These are phyloP conservation scores for Philotrypesis tridentata DNA, from an alignment of 1,140 invertebrate genomes.

Conservation along the genomic window DNA sequence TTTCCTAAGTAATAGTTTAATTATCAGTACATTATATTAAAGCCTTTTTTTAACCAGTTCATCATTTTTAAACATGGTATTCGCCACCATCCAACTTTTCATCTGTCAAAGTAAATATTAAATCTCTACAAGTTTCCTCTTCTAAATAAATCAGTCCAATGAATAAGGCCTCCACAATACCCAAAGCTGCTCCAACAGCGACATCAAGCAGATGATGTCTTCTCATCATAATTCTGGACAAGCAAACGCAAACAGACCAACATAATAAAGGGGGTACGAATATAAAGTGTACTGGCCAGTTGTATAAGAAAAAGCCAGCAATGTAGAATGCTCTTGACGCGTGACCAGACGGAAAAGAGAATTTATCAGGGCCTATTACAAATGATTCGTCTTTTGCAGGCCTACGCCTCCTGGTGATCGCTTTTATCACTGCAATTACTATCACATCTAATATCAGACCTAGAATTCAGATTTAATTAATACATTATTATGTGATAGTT, in stretches of 20 bases:
- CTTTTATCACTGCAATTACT: conserved; percentile 88
- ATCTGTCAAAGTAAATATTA: conserved; percentile 75
- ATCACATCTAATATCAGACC: conserved; percentile 91
- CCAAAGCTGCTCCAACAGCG: conserved; percentile 82
- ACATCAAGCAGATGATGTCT: conserved; percentile 94
- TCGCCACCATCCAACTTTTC: conserved; percentile 76
- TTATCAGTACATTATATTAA: background rate
- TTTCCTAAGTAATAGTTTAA: background rate
- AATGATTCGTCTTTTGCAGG: conserved; percentile 82
- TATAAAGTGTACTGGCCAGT: conserved; percentile 78
- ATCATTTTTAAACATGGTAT: conserved; percentile 71
- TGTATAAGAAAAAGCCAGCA: conserved; percentile 79
- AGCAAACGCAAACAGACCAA: conserved; percentile 84
- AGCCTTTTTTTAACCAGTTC: background rate
- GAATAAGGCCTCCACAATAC: conserved; percentile 82
- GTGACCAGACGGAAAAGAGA: conserved; percentile 97
- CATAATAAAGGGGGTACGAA: conserved; percentile 78
- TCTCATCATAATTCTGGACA: conserved; percentile 86
- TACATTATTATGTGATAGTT: background rate
- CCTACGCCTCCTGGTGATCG: conserved; percentile 83
- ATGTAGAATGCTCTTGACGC: conserved; percentile 89
- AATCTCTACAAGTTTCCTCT: conserved; percentile 68
- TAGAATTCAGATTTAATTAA: conserved; percentile 71
- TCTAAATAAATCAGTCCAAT: conserved; percentile 82
- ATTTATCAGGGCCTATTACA: conserved; percentile 85